phyloP scores from a whole-genome alignment of 2,113 vertebrate species.

The Myiozetetes cayanensis region DNA sequence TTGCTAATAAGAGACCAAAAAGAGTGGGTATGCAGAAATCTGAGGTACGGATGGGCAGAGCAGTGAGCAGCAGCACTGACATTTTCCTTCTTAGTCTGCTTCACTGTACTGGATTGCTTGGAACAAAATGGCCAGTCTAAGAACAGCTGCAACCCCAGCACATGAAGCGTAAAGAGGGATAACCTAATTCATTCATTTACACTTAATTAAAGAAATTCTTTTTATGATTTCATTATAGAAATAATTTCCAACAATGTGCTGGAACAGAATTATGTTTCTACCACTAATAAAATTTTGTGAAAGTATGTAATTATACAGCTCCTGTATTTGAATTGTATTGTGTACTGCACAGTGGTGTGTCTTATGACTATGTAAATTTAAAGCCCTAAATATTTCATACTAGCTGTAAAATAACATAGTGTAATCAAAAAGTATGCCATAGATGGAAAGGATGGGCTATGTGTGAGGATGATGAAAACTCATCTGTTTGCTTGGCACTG shows the following conservation, averaged over 20 bases:
- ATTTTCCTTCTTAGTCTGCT: background rate
- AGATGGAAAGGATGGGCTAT: background rate
- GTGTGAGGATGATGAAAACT: constrained; percentile 16
- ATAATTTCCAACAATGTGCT: background rate
- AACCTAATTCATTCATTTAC: background rate
- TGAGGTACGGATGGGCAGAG: background rate
- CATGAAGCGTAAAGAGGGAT: background rate
- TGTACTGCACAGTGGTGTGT: background rate
- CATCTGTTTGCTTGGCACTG: background rate
- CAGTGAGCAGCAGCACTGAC: background rate
- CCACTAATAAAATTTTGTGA: background rate
- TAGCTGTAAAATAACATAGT: constrained; percentile 15
- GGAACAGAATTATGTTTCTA: background rate
- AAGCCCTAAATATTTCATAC: constrained; percentile 41
- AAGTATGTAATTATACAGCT: background rate
- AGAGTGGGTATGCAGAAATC: background rate
- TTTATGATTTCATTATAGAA: background rate
- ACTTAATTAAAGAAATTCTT: background rate
- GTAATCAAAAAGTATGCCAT: constrained; percentile 33
- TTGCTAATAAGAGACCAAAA: background rate
- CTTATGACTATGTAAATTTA: constrained; percentile 40
- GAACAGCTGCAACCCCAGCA: background rate
- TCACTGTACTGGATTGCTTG: background rate
- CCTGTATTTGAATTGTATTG: background rate
- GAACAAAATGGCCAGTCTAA: background rate